These are phyloP conservation scores for Melanotaenia maccullochi DNA, from an alignment of 2,797 vertebrate species.

Conservation along the genomic window DNA sequence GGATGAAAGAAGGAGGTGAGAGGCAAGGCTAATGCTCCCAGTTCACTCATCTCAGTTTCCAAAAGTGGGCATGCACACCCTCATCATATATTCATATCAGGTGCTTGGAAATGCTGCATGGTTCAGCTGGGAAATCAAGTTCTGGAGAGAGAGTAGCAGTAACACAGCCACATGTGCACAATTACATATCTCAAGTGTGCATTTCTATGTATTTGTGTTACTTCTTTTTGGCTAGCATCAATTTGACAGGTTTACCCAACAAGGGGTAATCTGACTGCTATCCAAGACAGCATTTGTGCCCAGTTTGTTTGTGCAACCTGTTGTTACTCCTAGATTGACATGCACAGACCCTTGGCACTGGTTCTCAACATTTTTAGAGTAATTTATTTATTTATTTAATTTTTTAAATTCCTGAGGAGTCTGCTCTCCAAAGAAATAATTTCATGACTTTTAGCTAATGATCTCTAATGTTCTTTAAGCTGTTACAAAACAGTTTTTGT, in stretches of 20 bases:
- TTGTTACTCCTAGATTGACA: background rate
- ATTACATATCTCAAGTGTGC: constrained; percentile 38
- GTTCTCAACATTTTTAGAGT: background rate
- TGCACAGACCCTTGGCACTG: background rate
- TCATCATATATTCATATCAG: constrained; percentile 25
- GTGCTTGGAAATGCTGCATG: constrained; percentile 46
- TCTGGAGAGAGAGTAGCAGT: constrained; percentile 34
- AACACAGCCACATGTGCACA: constrained; percentile 22
- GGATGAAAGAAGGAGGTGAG: background rate
- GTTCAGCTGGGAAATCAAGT: constrained; percentile 69
- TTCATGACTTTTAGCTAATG: too few relatives aligned
- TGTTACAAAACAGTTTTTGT: too few relatives aligned
- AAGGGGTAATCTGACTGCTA: constrained; percentile 9
- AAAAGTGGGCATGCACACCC: constrained; percentile 43
- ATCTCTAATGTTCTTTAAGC: too few relatives aligned
- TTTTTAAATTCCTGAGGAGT: background rate
- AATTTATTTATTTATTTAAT: too few relatives aligned
- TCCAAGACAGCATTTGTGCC: constrained; percentile 25
- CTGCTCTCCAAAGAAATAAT: background rate
- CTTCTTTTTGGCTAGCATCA: constrained; percentile 35
- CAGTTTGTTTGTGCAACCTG: constrained; percentile 17
- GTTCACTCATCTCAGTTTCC: constrained; percentile 70
- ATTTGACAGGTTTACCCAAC: constrained; percentile 29
- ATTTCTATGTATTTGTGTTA: constrained; percentile 15
- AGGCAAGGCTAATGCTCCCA: constrained; percentile 48